Evolutionary conservation across 2,888 invertebrate genomes (phyloP), one percentile per base, ranked within the genome.

Genomic region (Rhogogaster chlorosoma): DNA sequence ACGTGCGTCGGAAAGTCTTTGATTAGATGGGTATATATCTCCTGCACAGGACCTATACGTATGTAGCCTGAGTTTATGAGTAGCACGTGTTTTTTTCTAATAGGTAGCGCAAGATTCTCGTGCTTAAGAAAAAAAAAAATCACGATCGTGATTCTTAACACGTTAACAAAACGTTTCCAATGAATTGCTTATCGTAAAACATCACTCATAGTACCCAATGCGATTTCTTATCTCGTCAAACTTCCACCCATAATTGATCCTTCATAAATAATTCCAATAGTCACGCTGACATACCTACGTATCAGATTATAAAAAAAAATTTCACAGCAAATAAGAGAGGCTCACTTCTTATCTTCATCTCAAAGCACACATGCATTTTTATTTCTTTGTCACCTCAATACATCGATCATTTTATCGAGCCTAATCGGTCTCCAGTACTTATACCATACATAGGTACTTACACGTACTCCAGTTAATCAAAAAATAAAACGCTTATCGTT

Each of bases 151-250:
- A 77, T 77, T 77, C 53, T 32, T 6, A 29, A 38, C 49, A 32
- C 77, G 49, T 77, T 29, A 77, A 77, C 29, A 77, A 77, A 77
- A 77, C 49, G 75, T 77, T 29, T 29, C 1, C 4, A 29, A 29
- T n/a, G 32, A 26, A 49, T 49, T 45, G 77, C 12, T 26, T 29
- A 53, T 29, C 77, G 53, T 26, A 29, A 49, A 22, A 77, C 53
- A 77, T 77, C 53, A 42, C 49, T 77, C 75, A 77, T n/a, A n/a
- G 49, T 77, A 49, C 49, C 75, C 29, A 18, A 73, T 36, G 49
- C 49, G 61, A 38, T 49, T 18, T 9, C 29, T 49, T 77, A 77
- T 77, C 53, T 77, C 18, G 53, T 32, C 29, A 45, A 38, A n/a
- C 32, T 32, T 49, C 6, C 26, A 77, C 18, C 26, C 49, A 49